These are phyloP conservation scores for Hoplodrina ambigua DNA, from an alignment of 2,888 invertebrate genomes.

Conservation along the genomic window DNA sequence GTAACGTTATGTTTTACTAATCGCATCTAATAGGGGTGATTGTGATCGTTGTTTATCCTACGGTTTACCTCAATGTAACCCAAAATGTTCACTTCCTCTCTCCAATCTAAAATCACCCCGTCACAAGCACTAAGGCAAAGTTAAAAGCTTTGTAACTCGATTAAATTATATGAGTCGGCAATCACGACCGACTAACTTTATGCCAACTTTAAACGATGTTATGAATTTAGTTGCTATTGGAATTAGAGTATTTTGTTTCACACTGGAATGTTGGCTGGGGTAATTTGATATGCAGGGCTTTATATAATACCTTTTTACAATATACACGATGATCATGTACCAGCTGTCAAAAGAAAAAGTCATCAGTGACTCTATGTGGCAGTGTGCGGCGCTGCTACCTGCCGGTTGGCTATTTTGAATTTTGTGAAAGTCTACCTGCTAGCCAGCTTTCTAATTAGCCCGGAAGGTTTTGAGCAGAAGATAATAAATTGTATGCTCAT, in stretches of 20 bases:
- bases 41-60: not conserved
- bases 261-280: not conserved
- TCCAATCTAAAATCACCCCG: conserved; percentile 10
- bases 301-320: too few species aligned
- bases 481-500: not conserved
- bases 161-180: conserved; percentile 53
- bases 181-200: conserved; percentile 38
- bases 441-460: too few species aligned
- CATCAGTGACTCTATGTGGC: too few species aligned
- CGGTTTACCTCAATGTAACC: not conserved
- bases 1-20: not conserved
- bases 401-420: too few species aligned
- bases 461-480: not conserved
- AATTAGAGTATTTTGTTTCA: conserved; percentile 15
- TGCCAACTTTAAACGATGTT: conserved; percentile 38
- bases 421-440: too few species aligned
- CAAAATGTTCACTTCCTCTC: conserved; percentile 4
- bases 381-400: too few species aligned
- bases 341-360: too few species aligned
- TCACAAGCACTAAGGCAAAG: conserved; percentile 23
- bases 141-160: conserved; percentile 53
- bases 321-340: too few species aligned
- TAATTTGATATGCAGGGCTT: not conserved
- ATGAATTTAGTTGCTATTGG: conserved; percentile 41
- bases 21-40: not conserved